Conservation (phyloP, 2,113 vertebrate genomes). For the Parus major region DNA sequence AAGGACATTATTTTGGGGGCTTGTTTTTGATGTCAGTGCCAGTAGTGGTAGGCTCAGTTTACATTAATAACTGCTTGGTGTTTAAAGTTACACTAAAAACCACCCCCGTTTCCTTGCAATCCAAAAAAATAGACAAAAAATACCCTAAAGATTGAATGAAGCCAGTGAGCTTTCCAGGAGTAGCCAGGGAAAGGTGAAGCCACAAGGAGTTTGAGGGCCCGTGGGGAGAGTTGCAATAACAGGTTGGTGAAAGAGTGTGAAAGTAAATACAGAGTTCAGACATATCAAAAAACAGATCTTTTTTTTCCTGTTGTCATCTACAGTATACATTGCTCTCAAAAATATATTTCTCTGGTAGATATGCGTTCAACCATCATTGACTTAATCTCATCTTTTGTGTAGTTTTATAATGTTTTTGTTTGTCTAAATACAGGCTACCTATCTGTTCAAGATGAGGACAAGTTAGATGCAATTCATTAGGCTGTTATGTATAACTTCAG, state of each 20-base stretch:
- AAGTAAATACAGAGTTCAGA: not conserved
- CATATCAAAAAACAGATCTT: not conserved
- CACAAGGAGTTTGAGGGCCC: conserved; percentile 28
- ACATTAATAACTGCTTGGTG: not conserved
- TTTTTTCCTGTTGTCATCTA: not conserved
- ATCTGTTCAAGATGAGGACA: not conserved
- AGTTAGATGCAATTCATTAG: not conserved
- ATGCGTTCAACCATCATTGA: rapidly evolving
- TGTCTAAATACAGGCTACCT: not conserved
- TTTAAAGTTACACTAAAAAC: not conserved
- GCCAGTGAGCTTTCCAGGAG: conserved; percentile 36
- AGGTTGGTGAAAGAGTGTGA: conserved; percentile 2
- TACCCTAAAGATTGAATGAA: conserved; percentile 50
- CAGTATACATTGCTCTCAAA: not conserved
- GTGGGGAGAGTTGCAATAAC: conserved; percentile 53
- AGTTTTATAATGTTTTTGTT: not conserved
- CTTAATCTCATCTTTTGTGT: not conserved
- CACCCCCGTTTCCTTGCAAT: conserved; percentile 44
- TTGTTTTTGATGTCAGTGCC: not conserved
- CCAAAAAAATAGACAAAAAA: conserved; percentile 38
- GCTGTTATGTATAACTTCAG: not conserved
- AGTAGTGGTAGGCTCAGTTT: not conserved
- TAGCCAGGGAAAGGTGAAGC: conserved; percentile 47
- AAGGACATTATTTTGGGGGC: not conserved
- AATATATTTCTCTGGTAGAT: not conserved